Conservation (phyloP, 2,797 vertebrate species). For the Acipenser ruthenus region DNA sequence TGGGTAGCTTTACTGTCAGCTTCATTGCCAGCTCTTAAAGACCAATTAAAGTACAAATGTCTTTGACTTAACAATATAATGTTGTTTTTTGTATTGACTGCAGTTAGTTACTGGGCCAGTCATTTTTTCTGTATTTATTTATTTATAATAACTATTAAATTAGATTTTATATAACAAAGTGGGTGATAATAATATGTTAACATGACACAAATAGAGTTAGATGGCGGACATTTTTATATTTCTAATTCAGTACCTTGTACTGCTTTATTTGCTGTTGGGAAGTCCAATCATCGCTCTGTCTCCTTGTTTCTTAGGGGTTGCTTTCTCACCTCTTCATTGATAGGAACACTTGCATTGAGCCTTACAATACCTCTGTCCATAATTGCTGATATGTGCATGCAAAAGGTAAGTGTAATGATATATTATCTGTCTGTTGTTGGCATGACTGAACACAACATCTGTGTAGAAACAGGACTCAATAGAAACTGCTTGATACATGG, state of each 20-base stretch:
- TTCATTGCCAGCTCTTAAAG: slow-evolving; percentile 10
- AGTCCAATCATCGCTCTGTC: neutral
- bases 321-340: slow-evolving; percentile 93
- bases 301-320: slow-evolving; percentile 71
- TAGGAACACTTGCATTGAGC: slow-evolving; percentile 88
- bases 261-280: no score
- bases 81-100: neutral
- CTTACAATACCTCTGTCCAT: slow-evolving; percentile 95
- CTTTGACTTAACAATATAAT: neutral
- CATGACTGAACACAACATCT: no score
- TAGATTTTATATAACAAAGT: no score
- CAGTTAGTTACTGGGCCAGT: neutral
- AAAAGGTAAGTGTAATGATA: slow-evolving; percentile 65
- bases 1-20: neutral
- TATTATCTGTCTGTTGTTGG: no score
- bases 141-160: no score
- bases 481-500: no score
- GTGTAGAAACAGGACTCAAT: no score
- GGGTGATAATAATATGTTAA: no score
- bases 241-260: no score
- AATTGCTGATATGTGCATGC: slow-evolving; percentile 90
- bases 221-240: no score
- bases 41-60: slow-evolving; percentile 2
- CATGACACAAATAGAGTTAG: no score
- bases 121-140: neutral